Evolutionary conservation across 2,888 invertebrate species (phyloP).

Genomic region (Neoascia interrupta): DNA sequence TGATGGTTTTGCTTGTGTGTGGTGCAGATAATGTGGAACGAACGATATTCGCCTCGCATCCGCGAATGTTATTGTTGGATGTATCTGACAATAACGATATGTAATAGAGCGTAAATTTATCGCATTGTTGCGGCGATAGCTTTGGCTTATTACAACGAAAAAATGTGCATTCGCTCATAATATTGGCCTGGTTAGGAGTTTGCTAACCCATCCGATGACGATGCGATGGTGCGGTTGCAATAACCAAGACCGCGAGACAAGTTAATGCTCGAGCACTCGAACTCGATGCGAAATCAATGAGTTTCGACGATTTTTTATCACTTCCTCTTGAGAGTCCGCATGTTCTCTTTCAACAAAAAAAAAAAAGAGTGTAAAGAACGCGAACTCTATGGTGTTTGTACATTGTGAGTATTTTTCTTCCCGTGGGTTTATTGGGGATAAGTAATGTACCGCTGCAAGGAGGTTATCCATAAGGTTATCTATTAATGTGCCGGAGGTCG

Average conservation of each 20-base stretch:
- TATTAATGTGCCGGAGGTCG: constrained; percentile 40
- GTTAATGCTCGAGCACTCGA: constrained; percentile 48
- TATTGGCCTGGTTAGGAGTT: constrained; percentile 27
- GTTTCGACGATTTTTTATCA: constrained; percentile 63
- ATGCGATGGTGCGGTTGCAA: constrained; percentile 1
- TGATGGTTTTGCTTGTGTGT: neutral
- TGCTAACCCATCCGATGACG: constrained; percentile 1
- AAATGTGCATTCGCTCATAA: constrained; percentile 50
- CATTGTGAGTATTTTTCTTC: neutral
- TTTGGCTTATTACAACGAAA: too few relatives aligned
- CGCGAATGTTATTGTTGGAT: constrained; percentile 39
- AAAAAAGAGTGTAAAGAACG: too few relatives aligned
- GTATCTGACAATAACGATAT: constrained; percentile 63
- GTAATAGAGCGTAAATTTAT: constrained; percentile 68
- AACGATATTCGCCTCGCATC: neutral
- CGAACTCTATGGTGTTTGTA: too few relatives aligned
- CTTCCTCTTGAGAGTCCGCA: constrained; percentile 55
- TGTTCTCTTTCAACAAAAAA: too few relatives aligned
- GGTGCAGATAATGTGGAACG: constrained; percentile 8
- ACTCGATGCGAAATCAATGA: constrained; percentile 62
- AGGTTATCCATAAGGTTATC: constrained; percentile 56
- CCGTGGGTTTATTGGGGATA: constrained; percentile 31
- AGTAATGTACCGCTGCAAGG: constrained; percentile 61
- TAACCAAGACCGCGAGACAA: constrained; percentile 23
- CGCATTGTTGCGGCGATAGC: constrained; percentile 63